Conservation (phyloP, 1,140 invertebrate species). For the Halictus rubicundus region DNA sequence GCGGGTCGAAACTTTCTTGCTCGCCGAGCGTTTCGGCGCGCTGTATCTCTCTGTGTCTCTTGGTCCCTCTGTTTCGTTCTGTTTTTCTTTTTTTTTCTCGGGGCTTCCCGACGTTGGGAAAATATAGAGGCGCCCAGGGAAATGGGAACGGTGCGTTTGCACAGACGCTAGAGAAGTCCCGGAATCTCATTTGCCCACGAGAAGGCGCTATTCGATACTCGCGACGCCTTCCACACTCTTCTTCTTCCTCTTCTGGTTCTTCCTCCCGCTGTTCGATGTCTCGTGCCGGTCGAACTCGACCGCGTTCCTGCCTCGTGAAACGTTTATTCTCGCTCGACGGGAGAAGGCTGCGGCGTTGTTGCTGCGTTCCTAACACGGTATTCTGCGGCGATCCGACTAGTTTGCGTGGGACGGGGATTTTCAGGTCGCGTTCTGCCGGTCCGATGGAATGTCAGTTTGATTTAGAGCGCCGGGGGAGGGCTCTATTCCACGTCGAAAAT, state of each 20-base stretch:
- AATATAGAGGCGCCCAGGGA: conserved; percentile 16
- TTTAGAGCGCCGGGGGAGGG: neutral
- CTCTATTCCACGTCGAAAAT: conserved; percentile 1
- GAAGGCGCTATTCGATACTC: conserved; percentile 14
- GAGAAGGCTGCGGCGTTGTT: conserved; percentile 1
- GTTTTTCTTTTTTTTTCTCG: too few species aligned
- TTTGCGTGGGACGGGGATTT: neutral
- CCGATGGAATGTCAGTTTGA: neutral
- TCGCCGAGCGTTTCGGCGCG: conserved; percentile 2
- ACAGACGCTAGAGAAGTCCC: neutral
- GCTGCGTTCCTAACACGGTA: too few species aligned
- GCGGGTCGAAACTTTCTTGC: conserved; percentile 4
- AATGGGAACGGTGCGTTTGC: neutral
- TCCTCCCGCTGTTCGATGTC: neutral
- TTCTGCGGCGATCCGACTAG: neutral
- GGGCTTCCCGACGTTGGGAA: neutral
- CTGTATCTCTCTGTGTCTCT: neutral
- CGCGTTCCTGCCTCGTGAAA: neutral
- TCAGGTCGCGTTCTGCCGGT: neutral
- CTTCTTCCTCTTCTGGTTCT: too few species aligned
- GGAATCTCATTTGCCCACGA: conserved; percentile 35
- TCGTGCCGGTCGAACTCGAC: neutral
- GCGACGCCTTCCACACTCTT: neutral
- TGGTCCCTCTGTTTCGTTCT: too few species aligned
- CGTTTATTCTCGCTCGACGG: conserved; percentile 21